Base-by-base conservation (phyloP, 1,140 invertebrate genomes). In the Drosophila sulfurigaster region DNA sequence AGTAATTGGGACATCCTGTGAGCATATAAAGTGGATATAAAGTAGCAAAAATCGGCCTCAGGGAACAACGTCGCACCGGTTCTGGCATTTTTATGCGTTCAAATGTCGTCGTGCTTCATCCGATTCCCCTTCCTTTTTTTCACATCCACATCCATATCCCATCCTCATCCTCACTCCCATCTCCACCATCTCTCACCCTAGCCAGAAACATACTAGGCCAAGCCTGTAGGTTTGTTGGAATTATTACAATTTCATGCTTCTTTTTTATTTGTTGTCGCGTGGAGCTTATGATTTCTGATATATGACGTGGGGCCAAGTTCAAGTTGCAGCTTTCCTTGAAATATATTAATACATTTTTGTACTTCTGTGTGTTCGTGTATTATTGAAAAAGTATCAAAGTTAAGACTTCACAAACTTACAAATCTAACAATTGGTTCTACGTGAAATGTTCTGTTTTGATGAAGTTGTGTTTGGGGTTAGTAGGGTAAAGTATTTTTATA, bases 1-100 rank as follows among this genome's bases (percentile, higher is more conserved):
- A 89, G 81, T 89, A 89, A 89, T 89, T 89, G 86, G 86, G 83
- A 86, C 87, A 89, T 89, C 86, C 86, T 90, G 86, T 70, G 82
- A 86, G 86, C 87, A 91, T 86, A 89, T 86, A 88, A 88, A 90
- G 86, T 90, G 86, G 85, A 80, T 90, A 89, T 90, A 89, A 89
- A 90, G 82, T 82, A 90, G 82, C 82, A 76, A 78, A 78, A 70
- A 78, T 78, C 75, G 73, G 78, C 85, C 85, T 88, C 80, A 75
- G 77, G 85, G 85, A 78, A 79, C 74, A 81, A 65, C 56, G 65
- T 58, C 76, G 82, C 82, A 82, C 79, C 76, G 76, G 70, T 46
- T 82, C 56, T 80, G 85, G 83, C 80, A 88, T 81, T 88, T 88
- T 89, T 89, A 88, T 88, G 83, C 78, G 74, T 88, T 87, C 83